Evolutionary conservation across 2,113 vertebrate genomes (phyloP), one percentile per base, ranked within the genome.

Genomic region (Gambusia affinis): DNA sequence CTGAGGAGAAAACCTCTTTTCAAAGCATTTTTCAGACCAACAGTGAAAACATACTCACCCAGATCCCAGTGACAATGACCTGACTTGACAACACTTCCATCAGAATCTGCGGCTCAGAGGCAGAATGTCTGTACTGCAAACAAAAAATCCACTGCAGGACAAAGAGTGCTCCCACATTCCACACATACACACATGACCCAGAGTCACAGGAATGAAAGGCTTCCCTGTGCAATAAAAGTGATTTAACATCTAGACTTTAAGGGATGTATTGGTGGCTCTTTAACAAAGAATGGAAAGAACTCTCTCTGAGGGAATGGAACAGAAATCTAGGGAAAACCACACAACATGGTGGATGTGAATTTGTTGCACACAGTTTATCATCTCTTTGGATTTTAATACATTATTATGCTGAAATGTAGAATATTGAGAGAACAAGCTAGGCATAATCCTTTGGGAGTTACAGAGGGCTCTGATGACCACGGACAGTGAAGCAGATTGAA

Each of bases 241-340:
- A 88, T 84, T 81, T 82, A 86, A 57, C 29, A 47, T 64, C 31
- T 17, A 29, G 28, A 22, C 4, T 47, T 47, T 47, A 47, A 47
- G 14, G 44, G 44, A 17, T 5, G 4, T 19, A 47, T 47, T 47
- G 19, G 14, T 47, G 44, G 44, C 44, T 19, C 44, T 47, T 44
- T 47, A 47, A 19, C 44, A 47, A 47, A 47, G 44, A 17, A 15
- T 47, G 24, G 8, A 57, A 2, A n/a, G 8, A 57, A 57, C 22
- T 51, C 19, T 24, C 24, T 3, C 51, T 57, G 51, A 57, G 51
- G 24, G 22, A 3, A 24, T 57, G 51, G 22, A 57, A 57, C 22
- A n/a, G 22, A 24, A n/a, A 57, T 3, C 19, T n/a, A 4, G 7
- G 17, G 44, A 47, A 47, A 47, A 47, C 17, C 3, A 47, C 15